Conservation (phyloP, 2,888 invertebrate genomes). For the Metellina segmentata region DNA sequence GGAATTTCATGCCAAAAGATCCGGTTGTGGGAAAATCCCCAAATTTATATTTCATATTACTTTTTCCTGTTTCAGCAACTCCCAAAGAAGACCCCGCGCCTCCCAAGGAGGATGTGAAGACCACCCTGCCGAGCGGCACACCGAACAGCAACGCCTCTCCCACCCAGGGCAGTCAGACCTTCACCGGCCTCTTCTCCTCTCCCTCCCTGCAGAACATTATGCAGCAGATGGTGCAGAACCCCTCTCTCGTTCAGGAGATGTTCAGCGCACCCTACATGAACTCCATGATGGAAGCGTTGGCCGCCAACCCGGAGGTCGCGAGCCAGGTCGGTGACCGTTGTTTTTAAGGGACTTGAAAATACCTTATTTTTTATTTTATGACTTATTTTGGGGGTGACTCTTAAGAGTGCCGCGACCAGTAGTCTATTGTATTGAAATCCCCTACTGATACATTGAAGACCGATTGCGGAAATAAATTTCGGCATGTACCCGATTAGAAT, state of each 20-base stretch:
- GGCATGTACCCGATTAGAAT: no score
- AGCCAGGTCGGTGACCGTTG: conserved; percentile 81
- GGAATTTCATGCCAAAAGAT: not conserved
- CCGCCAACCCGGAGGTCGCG: conserved; percentile 93
- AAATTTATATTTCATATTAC: not conserved
- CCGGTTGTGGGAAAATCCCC: not conserved
- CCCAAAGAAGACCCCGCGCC: conserved; percentile 84
- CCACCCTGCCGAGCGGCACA: not conserved
- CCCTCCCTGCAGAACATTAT: conserved; percentile 90
- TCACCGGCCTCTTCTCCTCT: conserved; percentile 85
- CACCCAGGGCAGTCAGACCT: not conserved
- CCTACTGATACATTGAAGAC: no score
- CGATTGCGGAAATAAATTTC: no score
- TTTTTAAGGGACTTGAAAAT: no score
- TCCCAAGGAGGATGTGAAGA: not conserved
- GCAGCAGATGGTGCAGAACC: conserved; percentile 93
- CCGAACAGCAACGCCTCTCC: not conserved
- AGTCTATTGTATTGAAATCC: no score
- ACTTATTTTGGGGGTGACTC: no score
- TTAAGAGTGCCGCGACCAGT: no score
- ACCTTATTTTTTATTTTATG: no score
- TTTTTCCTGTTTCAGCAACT: not conserved
- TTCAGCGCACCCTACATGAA: conserved; percentile 93
- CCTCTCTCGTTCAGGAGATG: conserved; percentile 93
- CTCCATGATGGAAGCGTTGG: conserved; percentile 91